Evolutionary conservation across 2,888 invertebrate species (phyloP).

Genomic region (Lepetodrilus schrolli): DNA sequence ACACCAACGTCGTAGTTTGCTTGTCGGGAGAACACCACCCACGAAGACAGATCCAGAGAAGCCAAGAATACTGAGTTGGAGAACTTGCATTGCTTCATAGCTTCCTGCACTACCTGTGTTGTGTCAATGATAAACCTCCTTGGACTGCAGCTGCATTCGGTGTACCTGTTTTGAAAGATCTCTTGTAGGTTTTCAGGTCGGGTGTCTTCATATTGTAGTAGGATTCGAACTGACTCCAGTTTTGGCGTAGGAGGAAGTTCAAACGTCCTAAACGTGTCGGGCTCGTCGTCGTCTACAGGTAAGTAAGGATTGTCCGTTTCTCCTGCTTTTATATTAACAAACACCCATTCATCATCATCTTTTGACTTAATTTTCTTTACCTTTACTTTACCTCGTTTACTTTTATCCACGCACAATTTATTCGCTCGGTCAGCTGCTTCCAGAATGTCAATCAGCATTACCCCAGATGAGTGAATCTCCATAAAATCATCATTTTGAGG

Average conservation of each 20-base stretch:
- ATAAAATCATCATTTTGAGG: background rate
- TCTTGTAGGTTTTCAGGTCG: constrained; percentile 30
- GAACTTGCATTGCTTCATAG: constrained; percentile 13
- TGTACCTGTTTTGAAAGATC: constrained; percentile 38
- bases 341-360: background rate
- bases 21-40: constrained; percentile 37
- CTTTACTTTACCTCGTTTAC: background rate
- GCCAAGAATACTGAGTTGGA: background rate
- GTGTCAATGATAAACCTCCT: constrained; percentile 55
- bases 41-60: constrained; percentile 31
- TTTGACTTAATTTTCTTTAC: background rate
- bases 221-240: constrained; percentile 42
- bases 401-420: background rate
- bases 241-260: background rate
- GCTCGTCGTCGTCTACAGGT: background rate
- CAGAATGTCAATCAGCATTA: background rate
- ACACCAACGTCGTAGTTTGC: constrained; percentile 39
- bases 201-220: constrained; percentile 40
- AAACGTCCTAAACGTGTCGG: background rate
- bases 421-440: constrained; percentile 3
- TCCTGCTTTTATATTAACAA: background rate
- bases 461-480: background rate
- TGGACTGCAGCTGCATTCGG: constrained; percentile 50
- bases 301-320: background rate
- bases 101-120: constrained; percentile 36